phyloP scores from a whole-genome alignment of 2,797 vertebrate genomes.

The Dryobates pubescens region DNA sequence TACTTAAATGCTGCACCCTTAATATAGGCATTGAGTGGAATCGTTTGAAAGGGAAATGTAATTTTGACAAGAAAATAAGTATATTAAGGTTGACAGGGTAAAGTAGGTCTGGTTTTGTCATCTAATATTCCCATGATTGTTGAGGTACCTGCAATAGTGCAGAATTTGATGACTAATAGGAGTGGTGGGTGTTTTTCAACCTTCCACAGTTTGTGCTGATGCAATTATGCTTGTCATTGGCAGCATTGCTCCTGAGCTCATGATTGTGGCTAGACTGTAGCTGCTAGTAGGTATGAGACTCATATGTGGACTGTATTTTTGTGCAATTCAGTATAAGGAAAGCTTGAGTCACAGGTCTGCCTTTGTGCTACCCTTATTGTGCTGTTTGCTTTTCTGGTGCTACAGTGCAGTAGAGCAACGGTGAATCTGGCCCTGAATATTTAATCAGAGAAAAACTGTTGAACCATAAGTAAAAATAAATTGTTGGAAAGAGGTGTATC shows the following conservation, averaged over 20 bases:
- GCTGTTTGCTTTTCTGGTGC: neutral
- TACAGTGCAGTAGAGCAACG: neutral
- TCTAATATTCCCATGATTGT: neutral
- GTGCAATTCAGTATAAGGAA: neutral
- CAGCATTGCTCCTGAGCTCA: neutral
- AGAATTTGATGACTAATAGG: slow-evolving; percentile 30
- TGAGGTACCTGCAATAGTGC: neutral
- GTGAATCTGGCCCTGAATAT: neutral
- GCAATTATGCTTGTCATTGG: neutral
- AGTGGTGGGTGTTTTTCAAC: slow-evolving; percentile 5
- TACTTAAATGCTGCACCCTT: slow-evolving; percentile 12
- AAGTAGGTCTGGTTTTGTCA: slow-evolving; percentile 26
- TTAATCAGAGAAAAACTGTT: neutral
- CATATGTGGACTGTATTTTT: neutral
- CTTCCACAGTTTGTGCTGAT: neutral
- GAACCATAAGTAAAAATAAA: neutral
- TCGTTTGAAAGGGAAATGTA: neutral
- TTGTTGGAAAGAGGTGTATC: neutral
- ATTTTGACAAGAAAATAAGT: slow-evolving; percentile 53
- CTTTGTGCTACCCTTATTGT: neutral
- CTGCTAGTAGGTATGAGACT: neutral
- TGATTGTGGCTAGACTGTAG: neutral
- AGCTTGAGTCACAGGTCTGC: neutral
- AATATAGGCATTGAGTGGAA: slow-evolving; percentile 25
- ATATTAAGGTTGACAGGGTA: slow-evolving; percentile 23